Base-by-base conservation (phyloP, 2,113 vertebrate species). In the Nibea albiflora region DNA sequence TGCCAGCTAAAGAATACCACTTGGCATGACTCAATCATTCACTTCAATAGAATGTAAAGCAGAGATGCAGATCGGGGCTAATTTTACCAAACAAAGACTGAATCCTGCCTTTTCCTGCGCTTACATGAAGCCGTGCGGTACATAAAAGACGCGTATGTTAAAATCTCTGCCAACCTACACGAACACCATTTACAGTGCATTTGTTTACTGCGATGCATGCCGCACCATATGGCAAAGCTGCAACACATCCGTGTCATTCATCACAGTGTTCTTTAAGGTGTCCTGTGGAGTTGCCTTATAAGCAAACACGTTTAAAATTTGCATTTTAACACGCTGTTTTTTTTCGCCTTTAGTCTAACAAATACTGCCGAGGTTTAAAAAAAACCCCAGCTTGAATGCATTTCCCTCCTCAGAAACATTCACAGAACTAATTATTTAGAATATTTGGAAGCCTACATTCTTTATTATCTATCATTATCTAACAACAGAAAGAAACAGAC, bases 141-240 rank as follows among this genome's bases (percentile, higher is more conserved):
- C 46, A 9, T 4, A 15, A 54, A 2, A 3, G 49, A 79, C 44
- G 9, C 5, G 14, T 22, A 12, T n/a, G 57, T 4, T 28, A 53
- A 52, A 46, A 60, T 46, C 62, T 26, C 63, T 71, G 64, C 72
- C 22, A 50, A 42, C 26, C 44, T n/a, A 26, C 22, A 71, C 4
- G 60, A 26, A 17, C 47, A 60, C 19, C 10, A 31, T 68, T 68
- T 26, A 26, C 24, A 26, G 24, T 63, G 31, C 9, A 46, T 63
- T 17, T 78, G 73, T 63, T 63, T 73, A 47, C 42, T 52, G 17
- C 15, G 24, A 79, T 68, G 61, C n/a, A 2, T 42, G 35, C 10
- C 28, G 1, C 49, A 52, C 53, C 70, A 74, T 46, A 46, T 64
- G 74, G 69, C 4, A 42, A 1, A 10, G 16, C 2, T 0, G 9